Base-by-base conservation (phyloP, 2,113 vertebrate species). In the Ptyas mucosa region DNA sequence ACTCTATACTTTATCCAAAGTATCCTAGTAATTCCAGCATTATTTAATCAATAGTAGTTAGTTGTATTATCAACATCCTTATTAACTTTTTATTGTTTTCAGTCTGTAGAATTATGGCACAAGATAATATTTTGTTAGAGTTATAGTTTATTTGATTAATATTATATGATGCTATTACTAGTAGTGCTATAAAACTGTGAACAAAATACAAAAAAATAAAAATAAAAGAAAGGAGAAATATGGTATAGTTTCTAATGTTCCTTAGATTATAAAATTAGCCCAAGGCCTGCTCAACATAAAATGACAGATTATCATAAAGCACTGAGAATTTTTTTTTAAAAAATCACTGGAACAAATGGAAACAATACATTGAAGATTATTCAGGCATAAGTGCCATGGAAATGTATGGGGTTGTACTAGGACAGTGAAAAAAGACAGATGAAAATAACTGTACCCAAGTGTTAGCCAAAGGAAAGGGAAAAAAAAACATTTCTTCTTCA, bases 241-340 rank as follows among this genome's bases (percentile, higher is more conserved):
- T 26, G 57, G 93, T 15, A 39, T 8, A 49, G 88, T 24, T 93
- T 88, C 46, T 0, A 88, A 57, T 53, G 5, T 10, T 26, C 5
- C 0, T 0, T 2, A 92, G 39, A 90, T 64, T 85, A 94, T 49
- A 88, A 0, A 46, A 15, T 20, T 93, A 69, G 23, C 23, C 54
- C 3, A 20, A 1, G 12, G 0, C 0, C 43, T 57, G 88, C 0
- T 64, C 51, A 57, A 21, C 51, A 52, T 57, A 4, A 2, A 81
- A 87, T n/a, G 52, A 89, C 34, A 91, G 14, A 89, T 94, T 89
- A 58, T 94, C 90, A 52, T 46, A 52, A 46, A 91, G 34, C 87
- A 81, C 88, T 90, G 24, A 64, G 29, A 10, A 64, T 20, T 39
- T 39, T 29, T 34, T 34, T 20, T 3, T 20, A n/a, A 92, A 49